These are phyloP conservation scores for Tipula vernalis DNA, from an alignment of 2,888 invertebrate genomes.

Conservation along the genomic window DNA sequence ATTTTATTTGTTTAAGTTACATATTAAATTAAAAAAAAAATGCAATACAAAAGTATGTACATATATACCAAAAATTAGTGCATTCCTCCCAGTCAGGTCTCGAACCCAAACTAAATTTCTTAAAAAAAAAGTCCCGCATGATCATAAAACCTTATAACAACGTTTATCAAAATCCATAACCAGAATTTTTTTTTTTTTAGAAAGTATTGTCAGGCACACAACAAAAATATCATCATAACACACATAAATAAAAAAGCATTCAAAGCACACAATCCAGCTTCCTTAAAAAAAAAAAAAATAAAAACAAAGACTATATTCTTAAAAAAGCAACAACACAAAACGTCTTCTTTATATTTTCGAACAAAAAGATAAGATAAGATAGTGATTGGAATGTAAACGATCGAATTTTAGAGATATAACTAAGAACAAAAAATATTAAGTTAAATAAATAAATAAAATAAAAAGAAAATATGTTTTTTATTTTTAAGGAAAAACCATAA, in stretches of 20 bases:
- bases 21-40: no score
- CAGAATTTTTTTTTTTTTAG: neutral
- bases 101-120: no score
- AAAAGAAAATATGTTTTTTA: neutral
- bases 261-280: neutral
- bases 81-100: no score
- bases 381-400: slow-evolving; percentile 10
- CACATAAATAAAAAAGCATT: neutral
- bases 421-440: neutral
- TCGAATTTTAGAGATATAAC: neutral
- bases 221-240: neutral
- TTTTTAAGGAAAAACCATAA: neutral
- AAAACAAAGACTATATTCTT: neutral
- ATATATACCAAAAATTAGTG: no score
- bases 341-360: neutral
- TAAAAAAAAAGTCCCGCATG: neutral
- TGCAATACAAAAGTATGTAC: no score
- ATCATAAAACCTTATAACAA: neutral
- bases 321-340: neutral
- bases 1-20: no score
- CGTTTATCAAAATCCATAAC: neutral
- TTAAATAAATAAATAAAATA: neutral
- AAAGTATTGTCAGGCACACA: neutral
- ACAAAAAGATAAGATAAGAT: slow-evolving; percentile 6
- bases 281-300: neutral